phyloP scores from a whole-genome alignment of 2,797 vertebrate species.

The Bradypodion pumilum region DNA sequence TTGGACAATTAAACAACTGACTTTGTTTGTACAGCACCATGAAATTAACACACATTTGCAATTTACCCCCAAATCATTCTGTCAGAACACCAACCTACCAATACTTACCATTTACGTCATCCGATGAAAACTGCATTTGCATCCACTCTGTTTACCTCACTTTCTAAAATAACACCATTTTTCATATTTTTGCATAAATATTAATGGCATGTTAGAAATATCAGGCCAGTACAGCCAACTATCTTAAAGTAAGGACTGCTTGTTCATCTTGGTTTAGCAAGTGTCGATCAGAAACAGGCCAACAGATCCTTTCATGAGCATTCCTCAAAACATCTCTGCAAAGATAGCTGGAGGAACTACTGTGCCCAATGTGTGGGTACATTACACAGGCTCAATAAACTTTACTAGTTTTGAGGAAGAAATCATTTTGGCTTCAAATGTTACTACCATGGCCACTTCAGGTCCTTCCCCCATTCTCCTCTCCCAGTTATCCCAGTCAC shows the following conservation, averaged over 20 bases:
- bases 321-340: not conserved
- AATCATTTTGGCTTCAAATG: not conserved
- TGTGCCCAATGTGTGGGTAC: not conserved
- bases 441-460: not conserved
- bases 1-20: not conserved
- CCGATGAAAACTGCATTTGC: not conserved
- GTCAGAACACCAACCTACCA: not conserved
- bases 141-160: not conserved
- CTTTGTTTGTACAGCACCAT: no score
- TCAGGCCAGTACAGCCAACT: not conserved
- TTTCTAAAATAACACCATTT: not conserved
- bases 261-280: not conserved
- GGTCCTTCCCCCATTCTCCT: not conserved
- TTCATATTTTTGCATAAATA: not conserved
- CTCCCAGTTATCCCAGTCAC: not conserved
- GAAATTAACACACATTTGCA: not conserved
- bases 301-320: not conserved
- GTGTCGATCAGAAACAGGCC: not conserved
- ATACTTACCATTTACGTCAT: slow-evolving; percentile 11
- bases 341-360: not conserved
- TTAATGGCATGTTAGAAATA: not conserved
- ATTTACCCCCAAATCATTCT: not conserved
- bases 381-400: not conserved
- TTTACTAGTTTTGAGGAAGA: not conserved
- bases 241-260: not conserved